Base-by-base conservation (phyloP, 2,888 invertebrate species). In the Sisyra terminalis region DNA sequence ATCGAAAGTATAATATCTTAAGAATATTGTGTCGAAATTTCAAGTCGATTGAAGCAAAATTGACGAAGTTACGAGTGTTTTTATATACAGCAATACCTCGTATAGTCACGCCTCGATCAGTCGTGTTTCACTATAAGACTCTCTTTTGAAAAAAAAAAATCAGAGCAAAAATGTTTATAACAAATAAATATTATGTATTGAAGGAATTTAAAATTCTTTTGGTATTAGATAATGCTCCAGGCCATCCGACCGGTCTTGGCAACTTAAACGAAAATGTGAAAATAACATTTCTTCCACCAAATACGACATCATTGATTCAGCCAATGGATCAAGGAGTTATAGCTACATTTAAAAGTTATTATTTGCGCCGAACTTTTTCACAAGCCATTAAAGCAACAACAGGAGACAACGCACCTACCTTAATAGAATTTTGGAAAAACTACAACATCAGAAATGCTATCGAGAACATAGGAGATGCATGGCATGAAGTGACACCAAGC, bases 381-480 rank as follows among this genome's bases (percentile, higher is more conserved):
- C 40, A 44, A 45, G 41, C 46, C 47, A 46, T 50, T 49, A 45
- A 48, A 45, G 39, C 43, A 40, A 17, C 42, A 36, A 45, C 44
- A 41, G 43, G 45, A 41, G 29, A 43, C 11, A 44, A 46, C 45
- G 36, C 39, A 39, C 30, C 32, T 29, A 42, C 45, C 32, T 45
- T 48, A 29, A 34, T 31, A 42, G 37, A 46, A 17, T 46, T 47
- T 40, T 47, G 45, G 46, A 47, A 47, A 43, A 39, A 43, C 15
- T 38, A 29, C 30, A 43, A 43, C 38, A 46, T 47, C 31, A 39
- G 45, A 45, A 36, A 38, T 42, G 45, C 47, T 35, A 47, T 49
- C 40, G 46, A 48, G 48, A 48, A 47, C 47, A 49, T 48, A 43
- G 44, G 42, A 32, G 44, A 47, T 45, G 46, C 45, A 32, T 49